phyloP scores from a whole-genome alignment of 2,888 invertebrate species.

The Caenorhabditis sp. region DNA sequence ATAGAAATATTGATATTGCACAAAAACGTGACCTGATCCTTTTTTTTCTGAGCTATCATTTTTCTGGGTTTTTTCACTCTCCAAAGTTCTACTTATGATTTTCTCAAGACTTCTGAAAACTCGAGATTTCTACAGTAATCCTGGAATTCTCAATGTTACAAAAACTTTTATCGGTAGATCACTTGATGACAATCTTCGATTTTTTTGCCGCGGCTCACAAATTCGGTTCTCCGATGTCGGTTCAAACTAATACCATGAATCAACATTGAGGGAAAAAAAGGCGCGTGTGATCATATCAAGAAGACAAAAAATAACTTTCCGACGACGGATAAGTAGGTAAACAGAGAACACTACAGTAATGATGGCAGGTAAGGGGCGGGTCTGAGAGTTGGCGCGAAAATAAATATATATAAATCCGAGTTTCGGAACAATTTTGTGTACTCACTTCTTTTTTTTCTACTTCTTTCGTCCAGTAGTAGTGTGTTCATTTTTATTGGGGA shows the following conservation, averaged over 20 bases:
- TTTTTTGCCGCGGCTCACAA: too few species aligned
- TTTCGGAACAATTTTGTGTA: background rate
- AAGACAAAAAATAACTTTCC: slow-evolving; percentile 1
- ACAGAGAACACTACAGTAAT: slow-evolving; percentile 16
- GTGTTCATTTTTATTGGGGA: too few species aligned
- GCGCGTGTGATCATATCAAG: background rate
- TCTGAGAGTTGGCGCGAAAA: slow-evolving; percentile 5
- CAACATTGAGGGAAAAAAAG: background rate
- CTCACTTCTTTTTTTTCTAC: background rate
- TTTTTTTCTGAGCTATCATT: too few species aligned
- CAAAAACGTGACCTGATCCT: too few species aligned
- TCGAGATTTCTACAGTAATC: too few species aligned
- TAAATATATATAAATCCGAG: background rate
- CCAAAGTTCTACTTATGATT: too few species aligned
- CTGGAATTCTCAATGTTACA: too few species aligned
- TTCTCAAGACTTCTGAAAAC: too few species aligned
- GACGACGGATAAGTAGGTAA: slow-evolving; percentile 18
- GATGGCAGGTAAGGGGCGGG: slow-evolving; percentile 9
- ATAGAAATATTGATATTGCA: too few species aligned
- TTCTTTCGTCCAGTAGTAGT: background rate
- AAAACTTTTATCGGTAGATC: too few species aligned
- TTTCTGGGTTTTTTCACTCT: too few species aligned
- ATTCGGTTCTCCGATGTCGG: background rate
- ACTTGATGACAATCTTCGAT: too few species aligned
- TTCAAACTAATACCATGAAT: background rate